phyloP scores from a whole-genome alignment of 2,888 invertebrate genomes.

The Thelaira solivaga region DNA sequence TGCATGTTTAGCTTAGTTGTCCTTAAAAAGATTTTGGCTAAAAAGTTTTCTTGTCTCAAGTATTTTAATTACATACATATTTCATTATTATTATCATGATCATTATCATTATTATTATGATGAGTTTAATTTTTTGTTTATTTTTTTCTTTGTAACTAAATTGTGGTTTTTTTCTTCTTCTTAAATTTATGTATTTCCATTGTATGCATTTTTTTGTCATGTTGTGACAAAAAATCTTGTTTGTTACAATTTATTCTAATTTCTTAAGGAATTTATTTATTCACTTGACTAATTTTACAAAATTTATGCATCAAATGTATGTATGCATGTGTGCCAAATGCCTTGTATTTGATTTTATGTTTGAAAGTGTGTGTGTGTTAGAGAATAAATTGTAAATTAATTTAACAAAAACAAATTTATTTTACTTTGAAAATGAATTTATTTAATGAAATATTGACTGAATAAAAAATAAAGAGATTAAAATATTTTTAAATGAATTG shows the following conservation, averaged over 20 bases:
- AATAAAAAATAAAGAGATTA: conserved; percentile 30
- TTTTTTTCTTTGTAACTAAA: conserved; percentile 7
- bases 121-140: conserved; percentile 2
- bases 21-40: conserved; percentile 48
- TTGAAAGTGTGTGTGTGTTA: not conserved
- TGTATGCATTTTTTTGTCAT: not conserved
- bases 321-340: not conserved
- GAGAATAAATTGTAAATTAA: too few relatives aligned
- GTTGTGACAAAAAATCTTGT: not conserved
- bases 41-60: conserved; percentile 32
- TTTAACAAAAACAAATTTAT: too few relatives aligned
- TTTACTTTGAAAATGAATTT: too few relatives aligned
- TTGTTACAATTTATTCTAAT: conserved; percentile 22
- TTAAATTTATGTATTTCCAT: not conserved
- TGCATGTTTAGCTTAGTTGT: conserved; percentile 31
- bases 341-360: not conserved
- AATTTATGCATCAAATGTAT: conserved; percentile 34
- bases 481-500: conserved; percentile 22
- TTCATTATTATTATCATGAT: conserved; percentile 15
- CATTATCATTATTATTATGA: too few relatives aligned
- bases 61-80: conserved; percentile 47
- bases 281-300: conserved; percentile 51
- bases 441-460: conserved; percentile 27
- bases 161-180: conserved; percentile 1
- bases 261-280: conserved; percentile 30